Conservation (phyloP, 2,888 invertebrate genomes). For the Corbicula japonica region DNA sequence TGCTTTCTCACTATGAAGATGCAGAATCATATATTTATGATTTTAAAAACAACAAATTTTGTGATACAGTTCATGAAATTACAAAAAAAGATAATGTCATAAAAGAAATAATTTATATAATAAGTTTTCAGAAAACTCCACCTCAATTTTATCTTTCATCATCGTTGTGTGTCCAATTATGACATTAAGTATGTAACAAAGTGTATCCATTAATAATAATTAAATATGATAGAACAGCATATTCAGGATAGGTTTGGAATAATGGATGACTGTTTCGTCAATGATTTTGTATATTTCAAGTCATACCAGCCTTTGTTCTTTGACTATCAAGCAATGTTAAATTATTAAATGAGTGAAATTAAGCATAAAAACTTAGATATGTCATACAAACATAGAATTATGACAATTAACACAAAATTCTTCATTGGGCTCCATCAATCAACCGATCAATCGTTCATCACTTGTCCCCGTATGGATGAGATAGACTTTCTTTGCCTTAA, state of each 20-base stretch:
- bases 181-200: conserved; percentile 1
- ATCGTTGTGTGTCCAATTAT: conserved; percentile 30
- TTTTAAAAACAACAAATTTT: too few relatives aligned
- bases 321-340: conserved; percentile 16
- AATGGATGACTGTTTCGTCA: conserved; percentile 17
- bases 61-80: too few relatives aligned
- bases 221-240: conserved; percentile 39
- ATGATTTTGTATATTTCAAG: conserved; percentile 21
- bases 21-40: too few relatives aligned
- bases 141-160: conserved; percentile 28
- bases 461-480: too few relatives aligned
- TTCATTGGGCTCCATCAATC: too few relatives aligned
- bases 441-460: too few relatives aligned
- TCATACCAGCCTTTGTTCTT: conserved; percentile 30
- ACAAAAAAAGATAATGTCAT: too few relatives aligned
- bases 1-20: too few relatives aligned
- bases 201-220: conserved; percentile 42
- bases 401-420: conserved; percentile 41
- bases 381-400: conserved; percentile 55
- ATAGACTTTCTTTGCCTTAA: too few relatives aligned
- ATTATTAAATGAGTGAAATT: conserved; percentile 33
- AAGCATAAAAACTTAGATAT: conserved; percentile 34
- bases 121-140: too few relatives aligned
- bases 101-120: too few relatives aligned
- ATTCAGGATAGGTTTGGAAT: not conserved